phyloP scores from a whole-genome alignment of 1,140 invertebrate genomes.

The Lepidostoma basale region DNA sequence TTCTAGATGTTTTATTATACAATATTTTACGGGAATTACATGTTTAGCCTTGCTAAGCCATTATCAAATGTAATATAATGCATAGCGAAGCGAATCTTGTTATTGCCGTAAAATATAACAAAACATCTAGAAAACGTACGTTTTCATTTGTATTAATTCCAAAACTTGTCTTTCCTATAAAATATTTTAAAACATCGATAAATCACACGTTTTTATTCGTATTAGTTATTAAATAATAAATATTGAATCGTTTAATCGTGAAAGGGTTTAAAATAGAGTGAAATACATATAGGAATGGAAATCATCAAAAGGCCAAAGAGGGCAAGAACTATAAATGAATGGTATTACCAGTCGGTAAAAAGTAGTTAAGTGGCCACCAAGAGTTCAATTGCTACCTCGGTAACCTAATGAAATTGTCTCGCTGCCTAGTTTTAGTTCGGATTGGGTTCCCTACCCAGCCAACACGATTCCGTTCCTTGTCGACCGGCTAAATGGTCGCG shows the following conservation, averaged over 20 bases:
- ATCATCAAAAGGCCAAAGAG: not conserved
- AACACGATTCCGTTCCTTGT: not conserved
- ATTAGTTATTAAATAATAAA: no score
- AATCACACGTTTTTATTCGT: no score
- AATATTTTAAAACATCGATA: no score
- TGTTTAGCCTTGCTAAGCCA: no score
- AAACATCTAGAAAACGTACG: no score
- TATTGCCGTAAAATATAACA: no score
- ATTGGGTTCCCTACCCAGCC: not conserved
- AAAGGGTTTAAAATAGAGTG: not conserved
- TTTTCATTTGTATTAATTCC: no score
- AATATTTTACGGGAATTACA: no score
- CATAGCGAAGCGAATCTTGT: no score
- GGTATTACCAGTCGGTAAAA: not conserved
- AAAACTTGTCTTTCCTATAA: no score
- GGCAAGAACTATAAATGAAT: slow-evolving; percentile 14
- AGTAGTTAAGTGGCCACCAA: slow-evolving; percentile 3
- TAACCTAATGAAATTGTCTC: slow-evolving; percentile 14
- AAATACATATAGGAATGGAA: not conserved
- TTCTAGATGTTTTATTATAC: no score
- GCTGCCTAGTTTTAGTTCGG: not conserved
- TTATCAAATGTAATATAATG: no score
- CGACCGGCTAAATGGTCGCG: not conserved
- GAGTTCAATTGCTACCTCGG: not conserved
- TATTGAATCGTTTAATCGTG: not conserved